These are phyloP conservation scores for Chionoecetes opilio DNA, from an alignment of 1,140 invertebrate genomes.

Conservation along the genomic window DNA sequence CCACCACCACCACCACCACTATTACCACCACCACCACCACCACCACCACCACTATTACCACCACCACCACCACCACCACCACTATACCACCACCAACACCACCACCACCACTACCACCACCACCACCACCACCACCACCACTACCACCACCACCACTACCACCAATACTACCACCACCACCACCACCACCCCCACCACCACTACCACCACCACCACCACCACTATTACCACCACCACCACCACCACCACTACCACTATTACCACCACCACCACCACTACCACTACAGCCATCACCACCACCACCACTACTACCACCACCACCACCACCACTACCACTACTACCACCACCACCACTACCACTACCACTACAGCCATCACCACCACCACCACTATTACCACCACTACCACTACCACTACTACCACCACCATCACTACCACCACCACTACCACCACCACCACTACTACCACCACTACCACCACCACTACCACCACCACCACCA, in stretches of 20 bases:
- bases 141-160: not conserved
- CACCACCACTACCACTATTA: not conserved
- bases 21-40: not conserved
- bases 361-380: too few species aligned
- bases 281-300: too few species aligned
- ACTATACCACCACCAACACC: too few species aligned
- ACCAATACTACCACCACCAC: too few species aligned
- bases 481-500: not conserved
- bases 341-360: too few species aligned
- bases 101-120: too few species aligned
- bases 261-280: too few species aligned
- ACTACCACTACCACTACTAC: not conserved
- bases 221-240: not conserved
- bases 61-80: not conserved
- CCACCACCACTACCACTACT: not conserved
- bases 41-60: not conserved
- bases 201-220: too few species aligned
- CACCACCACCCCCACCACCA: too few species aligned
- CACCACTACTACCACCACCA: not conserved
- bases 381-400: too few species aligned
- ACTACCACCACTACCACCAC: constrained; percentile 11
- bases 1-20: not conserved
- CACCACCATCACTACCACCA: not conserved
- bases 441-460: not conserved
- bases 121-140: not conserved